Base-by-base conservation (phyloP, 2,113 vertebrate species). In the Abramis brama region DNA sequence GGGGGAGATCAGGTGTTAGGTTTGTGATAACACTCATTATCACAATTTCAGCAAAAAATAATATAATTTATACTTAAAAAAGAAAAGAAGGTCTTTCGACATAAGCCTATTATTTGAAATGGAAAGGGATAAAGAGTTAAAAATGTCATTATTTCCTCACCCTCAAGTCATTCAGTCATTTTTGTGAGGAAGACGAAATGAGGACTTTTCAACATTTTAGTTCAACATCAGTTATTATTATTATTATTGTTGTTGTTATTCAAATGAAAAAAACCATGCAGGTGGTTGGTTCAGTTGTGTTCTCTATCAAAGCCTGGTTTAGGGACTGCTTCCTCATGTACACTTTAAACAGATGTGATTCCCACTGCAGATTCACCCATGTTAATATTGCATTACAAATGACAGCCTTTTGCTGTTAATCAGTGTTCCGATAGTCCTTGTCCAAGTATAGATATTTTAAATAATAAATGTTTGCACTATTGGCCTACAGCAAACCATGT, bases 401-500 rank as follows among this genome's bases (percentile, higher is more conserved):
- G 15, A 77, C 8, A 30, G 12, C 47, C 33, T 70, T 77, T 77
- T 77, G 74, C 7, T 77, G 25, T 77, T 17, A 6, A 55, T 77
- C 8, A 55, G 2, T 77, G 17, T 19, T 76, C 47, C 2, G 15
- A 74, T 45, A 74, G 10, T 47, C 12, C 6, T 27, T 25, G 43
- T 50, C 64, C 12, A 23, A 57, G 5, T 6, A 36, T 23, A 39
- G 21, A 7, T 59, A 59, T 79, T 79, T 79, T 36, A 25, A 78
- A 21, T 19, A 57, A 23, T 78, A 59, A 1, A 30, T 79, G 52
- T 59, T 57, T 79, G n/a, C 27, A 78, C 7, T 77, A 43, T 57
- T 21, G n/a, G 75, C 75, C 68, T n/a, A 77, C 57, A 79, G 55
- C 11, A 43, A 62, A 62, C 17, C 76, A 55, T 19, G 55, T 39